Percentiles rank a stretch among this genome's conserved stretches.
phyloP scores from a whole-genome alignment of 2,797 vertebrate genomes.

The Melanotaenia maccullochi region DNA sequence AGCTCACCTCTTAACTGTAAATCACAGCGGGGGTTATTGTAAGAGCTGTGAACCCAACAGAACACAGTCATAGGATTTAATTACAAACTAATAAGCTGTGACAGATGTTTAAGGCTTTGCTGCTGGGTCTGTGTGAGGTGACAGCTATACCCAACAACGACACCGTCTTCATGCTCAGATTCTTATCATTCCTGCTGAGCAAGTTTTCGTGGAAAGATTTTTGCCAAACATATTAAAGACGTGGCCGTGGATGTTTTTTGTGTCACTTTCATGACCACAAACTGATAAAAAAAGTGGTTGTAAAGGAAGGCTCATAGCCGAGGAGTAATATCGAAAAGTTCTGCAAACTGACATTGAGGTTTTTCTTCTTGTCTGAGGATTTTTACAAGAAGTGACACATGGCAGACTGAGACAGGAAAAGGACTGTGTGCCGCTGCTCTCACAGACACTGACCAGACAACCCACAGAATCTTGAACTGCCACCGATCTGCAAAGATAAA shows the following conservation, averaged over 20 bases:
- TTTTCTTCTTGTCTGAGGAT: slow-evolving; percentile 65
- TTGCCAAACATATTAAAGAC: slow-evolving; percentile 18
- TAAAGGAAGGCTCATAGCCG: slow-evolving; percentile 5
- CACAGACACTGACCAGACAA: slow-evolving; percentile 78
- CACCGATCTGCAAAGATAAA: slow-evolving; percentile 60
- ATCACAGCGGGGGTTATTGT: slow-evolving; percentile 43
- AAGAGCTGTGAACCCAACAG: slow-evolving; percentile 35
- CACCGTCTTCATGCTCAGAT: slow-evolving; percentile 38
- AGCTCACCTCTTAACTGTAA: slow-evolving; percentile 47
- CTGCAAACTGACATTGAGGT: slow-evolving; percentile 51
- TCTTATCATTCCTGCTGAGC: slow-evolving; percentile 69
- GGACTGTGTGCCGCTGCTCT: slow-evolving; percentile 57
- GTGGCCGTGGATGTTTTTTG: not conserved
- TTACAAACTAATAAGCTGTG: slow-evolving; percentile 53
- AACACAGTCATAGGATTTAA: slow-evolving; percentile 53
- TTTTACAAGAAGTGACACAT: slow-evolving; percentile 81
- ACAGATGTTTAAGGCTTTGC: slow-evolving; percentile 56
- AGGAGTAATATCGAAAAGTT: slow-evolving; percentile 70
- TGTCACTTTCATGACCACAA: slow-evolving; percentile 50
- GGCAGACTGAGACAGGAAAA: slow-evolving; percentile 77
- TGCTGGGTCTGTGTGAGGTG: slow-evolving; percentile 46
- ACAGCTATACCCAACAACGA: slow-evolving; percentile 4
- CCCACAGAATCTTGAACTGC: slow-evolving; percentile 68
- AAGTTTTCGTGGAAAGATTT: slow-evolving; percentile 47
- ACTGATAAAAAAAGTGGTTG: slow-evolving; percentile 20